A percentile compares a stretch with the other conserved stretches of the same genome.
Evolutionary conservation across 2,888 invertebrate genomes (phyloP).

Genomic region (Alloscopus bannaensis): DNA sequence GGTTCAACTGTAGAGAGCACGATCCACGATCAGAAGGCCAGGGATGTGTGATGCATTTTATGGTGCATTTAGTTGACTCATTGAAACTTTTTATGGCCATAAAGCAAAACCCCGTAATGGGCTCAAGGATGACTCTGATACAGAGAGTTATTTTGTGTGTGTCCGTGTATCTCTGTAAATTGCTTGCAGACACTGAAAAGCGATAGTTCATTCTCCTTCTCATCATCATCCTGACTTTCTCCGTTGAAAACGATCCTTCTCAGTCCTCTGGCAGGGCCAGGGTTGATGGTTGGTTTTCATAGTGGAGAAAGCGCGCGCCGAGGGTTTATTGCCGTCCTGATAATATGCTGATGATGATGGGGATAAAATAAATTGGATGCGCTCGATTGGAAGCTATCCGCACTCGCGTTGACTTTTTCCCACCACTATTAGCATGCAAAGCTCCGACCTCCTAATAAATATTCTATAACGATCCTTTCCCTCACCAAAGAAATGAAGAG

Average conservation of each 20-base stretch:
- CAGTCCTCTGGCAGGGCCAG: too few relatives aligned
- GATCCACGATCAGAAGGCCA: too few relatives aligned
- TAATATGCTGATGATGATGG: constrained; percentile 63
- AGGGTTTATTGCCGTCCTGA: constrained; percentile 63
- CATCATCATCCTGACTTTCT: too few relatives aligned
- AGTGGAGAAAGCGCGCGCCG: too few relatives aligned
- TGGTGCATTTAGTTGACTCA: constrained; percentile 61
- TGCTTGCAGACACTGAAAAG: too few relatives aligned
- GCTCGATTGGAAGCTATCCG: constrained; percentile 55
- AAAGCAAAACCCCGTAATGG: constrained; percentile 52
- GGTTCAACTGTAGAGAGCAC: too few relatives aligned
- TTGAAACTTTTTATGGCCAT: constrained; percentile 51
- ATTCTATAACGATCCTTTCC: constrained; percentile 50
- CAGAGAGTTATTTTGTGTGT: too few relatives aligned
- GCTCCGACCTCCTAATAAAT: constrained; percentile 56
- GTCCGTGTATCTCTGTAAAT: too few relatives aligned
- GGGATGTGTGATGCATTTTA: constrained; percentile 48
- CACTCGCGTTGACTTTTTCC: constrained; percentile 48
- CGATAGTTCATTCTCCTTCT: too few relatives aligned
- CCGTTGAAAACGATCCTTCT: too few relatives aligned
- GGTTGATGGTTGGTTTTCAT: too few relatives aligned
- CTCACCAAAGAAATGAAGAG: constrained; percentile 17
- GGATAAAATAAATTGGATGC: constrained; percentile 63
- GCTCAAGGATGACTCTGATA: constrained; percentile 46
- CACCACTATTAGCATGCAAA: constrained; percentile 56